Conservation (phyloP, 2,888 invertebrate species). For the Tetropium fuscum region DNA sequence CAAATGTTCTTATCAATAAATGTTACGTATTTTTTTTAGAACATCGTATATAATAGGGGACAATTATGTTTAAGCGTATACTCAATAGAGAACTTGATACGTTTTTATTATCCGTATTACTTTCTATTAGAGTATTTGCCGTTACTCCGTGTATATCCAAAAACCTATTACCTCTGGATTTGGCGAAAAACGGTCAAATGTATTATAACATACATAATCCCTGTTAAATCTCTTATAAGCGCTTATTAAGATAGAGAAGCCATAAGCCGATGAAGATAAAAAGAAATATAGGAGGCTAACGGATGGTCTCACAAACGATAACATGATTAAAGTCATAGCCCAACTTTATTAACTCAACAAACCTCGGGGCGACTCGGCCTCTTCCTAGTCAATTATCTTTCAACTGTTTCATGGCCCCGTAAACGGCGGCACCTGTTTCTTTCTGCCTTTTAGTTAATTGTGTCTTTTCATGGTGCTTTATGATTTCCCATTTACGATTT, state of each 20-base stretch:
- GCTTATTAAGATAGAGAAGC: slow-evolving; percentile 40
- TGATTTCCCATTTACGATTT: slow-evolving; percentile 3
- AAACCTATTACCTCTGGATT: slow-evolving; percentile 33
- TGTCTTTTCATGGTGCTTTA: slow-evolving; percentile 14
- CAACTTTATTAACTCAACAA: slow-evolving; percentile 55
- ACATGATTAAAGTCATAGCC: slow-evolving; percentile 57
- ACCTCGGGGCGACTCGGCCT: slow-evolving; percentile 18
- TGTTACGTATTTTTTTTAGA: too few relatives aligned
- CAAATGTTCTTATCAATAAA: too few relatives aligned
- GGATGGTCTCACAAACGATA: slow-evolving; percentile 52
- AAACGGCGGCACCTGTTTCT: slow-evolving; percentile 26
- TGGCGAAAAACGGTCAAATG: slow-evolving; percentile 28
- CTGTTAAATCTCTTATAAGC: slow-evolving; percentile 31
- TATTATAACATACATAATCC: slow-evolving; percentile 23
- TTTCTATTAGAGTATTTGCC: not conserved
- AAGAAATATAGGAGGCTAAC: slow-evolving; percentile 31
- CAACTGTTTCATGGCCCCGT: slow-evolving; percentile 29
- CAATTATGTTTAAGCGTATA: too few relatives aligned
- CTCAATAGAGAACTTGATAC: too few relatives aligned
- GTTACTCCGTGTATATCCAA: slow-evolving; percentile 32
- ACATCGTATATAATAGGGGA: too few relatives aligned
- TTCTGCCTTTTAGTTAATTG: slow-evolving; percentile 19
- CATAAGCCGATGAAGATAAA: slow-evolving; percentile 41
- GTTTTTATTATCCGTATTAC: too few relatives aligned
- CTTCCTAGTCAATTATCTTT: slow-evolving; percentile 31